Evolutionary conservation across 1,140 invertebrate genomes (phyloP), one percentile per base, ranked within the genome.

Genomic region (Dreissena polymorpha): DNA sequence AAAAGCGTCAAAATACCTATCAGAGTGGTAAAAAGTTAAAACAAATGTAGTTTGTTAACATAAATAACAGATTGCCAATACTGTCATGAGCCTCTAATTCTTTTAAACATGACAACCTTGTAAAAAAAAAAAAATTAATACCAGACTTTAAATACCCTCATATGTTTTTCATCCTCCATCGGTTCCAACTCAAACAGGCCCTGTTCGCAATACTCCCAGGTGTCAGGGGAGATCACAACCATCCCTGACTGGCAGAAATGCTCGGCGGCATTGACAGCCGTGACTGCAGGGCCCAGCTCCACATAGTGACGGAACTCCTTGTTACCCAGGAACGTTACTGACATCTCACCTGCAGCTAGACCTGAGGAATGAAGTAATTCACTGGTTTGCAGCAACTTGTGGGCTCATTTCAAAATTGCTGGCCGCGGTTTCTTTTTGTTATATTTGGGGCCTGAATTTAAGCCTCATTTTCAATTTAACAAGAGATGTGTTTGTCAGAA

Each of bases 211-310:
- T 85, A 84, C 16, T 74, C 64, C 89, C 89, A 91, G 21, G 86
- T 84, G 8, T 71, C 55, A 8, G 89, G 88, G 0, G 90, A 91
- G 12, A 90, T 65, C 8, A 91, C 89, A 50, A 91, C 75, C 76
- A 87, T 86, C 0, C 90, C 90, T 2, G 87, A 88, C 64, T 87
- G 68, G 84, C 89, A 90, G 69, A 87, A 87, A 27, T 76, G 70
- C 73, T 91, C 90, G 16, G 90, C 90, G 27, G 60, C 74, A 74
- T 89, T 91, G 27, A 91, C 90, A 53, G 89, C 86, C n/a, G 84
- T 73, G 10, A 91, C 85, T 18, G 87, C 89, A 57, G 83, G 73
- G 7, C 90, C 90, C 7, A 86, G 73, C 29, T 87, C 86, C 55
- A 90, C 89, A 69, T 90, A 90, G 60, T 87, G 86, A 10, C 89